phyloP scores from a whole-genome alignment of 2,113 vertebrate species.

The Psephotus haematonotus region DNA sequence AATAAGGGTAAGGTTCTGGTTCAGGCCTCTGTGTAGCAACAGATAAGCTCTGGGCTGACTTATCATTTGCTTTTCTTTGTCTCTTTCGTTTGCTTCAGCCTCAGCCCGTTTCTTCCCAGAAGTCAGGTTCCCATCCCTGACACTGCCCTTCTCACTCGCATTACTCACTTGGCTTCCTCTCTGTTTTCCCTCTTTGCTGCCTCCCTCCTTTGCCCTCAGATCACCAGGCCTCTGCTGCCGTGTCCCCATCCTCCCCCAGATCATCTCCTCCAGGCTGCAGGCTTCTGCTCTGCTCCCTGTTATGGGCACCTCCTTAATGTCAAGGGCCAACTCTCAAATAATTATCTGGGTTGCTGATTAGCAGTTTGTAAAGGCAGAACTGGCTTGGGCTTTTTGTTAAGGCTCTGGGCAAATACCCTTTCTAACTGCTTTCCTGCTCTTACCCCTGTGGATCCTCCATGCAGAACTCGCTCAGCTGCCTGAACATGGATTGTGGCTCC shows the following conservation, averaged over 20 bases:
- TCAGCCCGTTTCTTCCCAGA: not conserved
- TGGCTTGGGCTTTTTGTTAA: not conserved
- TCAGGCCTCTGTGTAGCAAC: not conserved
- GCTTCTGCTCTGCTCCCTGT: not conserved
- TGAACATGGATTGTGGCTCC: not conserved
- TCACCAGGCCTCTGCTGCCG: not conserved
- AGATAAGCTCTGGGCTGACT: conserved; percentile 46
- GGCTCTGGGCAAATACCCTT: not conserved
- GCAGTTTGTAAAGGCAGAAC: not conserved
- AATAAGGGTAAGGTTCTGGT: conserved; percentile 4
- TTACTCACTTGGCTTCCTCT: conserved; percentile 4
- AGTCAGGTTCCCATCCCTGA: not conserved
- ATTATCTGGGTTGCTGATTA: conserved; percentile 43
- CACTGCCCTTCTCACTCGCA: not conserved
- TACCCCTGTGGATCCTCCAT: not conserved
- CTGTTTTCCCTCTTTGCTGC: not conserved
- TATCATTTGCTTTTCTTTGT: conserved; percentile 30
- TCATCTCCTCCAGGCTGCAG: not conserved
- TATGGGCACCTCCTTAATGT: not conserved
- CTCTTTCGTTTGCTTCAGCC: not conserved
- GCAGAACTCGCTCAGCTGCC: not conserved
- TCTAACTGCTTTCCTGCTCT: not conserved
- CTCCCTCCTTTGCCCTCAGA: not conserved
- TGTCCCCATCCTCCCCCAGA: not conserved
- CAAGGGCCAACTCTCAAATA: not conserved